Evolutionary conservation across 2,797 vertebrate genomes (phyloP), one percentile per base, ranked within the genome.

Genomic region (Coendou prehensilis): DNA sequence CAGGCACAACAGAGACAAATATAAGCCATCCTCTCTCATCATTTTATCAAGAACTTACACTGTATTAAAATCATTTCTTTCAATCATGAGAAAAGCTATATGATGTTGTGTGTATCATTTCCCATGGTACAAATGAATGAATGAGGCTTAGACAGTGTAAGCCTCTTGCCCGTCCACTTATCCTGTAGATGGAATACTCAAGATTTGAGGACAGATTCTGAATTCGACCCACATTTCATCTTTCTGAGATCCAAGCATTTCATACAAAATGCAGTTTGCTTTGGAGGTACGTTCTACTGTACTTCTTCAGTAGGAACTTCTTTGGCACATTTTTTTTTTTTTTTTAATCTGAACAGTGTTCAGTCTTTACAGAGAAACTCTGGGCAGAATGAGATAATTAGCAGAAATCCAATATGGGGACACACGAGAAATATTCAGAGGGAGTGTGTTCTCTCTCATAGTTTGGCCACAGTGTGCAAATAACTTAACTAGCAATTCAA

Each of bases 401-500:
- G 85, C 63, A 95, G 73, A 30, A 89, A 64, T 89, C 93, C 80
- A 87, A 54, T 18, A 84, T 63, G 87, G 86, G 0, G 3, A 80
- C 75, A 41, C 50, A 61, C 22, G 86, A 80, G 63, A 87, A 54
- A 28, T n/a, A 8, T 78, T 69, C 76, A 7, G 0, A 50, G 22
- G 47, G 76, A 91, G 73, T 54, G 11, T 18, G 30, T 47, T 87
- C 52, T n/a, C 26, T 91, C 78, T 64, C 88, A 8, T 61, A 54
- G 82, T 61, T 63, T 88, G 87, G 61, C 75, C 94, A 90, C 84
- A 88, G 26, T 89, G 75, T 79, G 95, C 91, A 82, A 96, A 87
- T 78, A 91, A 86, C 67, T 57, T 87, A 87, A 96, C 87, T 83
- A 86, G 89, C 87, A 88, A 94, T 91, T 78, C 81, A 80, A 91